phyloP scores from a whole-genome alignment of 1,140 invertebrate species.

The Bombyx mori region DNA sequence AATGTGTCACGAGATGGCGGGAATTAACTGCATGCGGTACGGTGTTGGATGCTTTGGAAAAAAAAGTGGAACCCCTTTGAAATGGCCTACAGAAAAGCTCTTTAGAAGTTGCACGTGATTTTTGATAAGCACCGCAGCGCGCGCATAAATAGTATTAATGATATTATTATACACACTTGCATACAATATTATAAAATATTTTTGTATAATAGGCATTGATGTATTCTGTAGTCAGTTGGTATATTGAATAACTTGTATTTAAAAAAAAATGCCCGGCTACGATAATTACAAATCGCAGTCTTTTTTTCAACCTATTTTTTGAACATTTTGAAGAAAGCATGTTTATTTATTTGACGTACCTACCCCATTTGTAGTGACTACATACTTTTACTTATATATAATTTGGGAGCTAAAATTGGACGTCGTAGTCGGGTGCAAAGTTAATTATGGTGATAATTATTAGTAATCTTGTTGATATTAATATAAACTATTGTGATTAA shows the following conservation, averaged over 20 bases:
- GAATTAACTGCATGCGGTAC: too few species aligned
- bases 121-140: conserved; percentile 38
- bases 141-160: conserved; percentile 35
- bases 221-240: conserved; percentile 62
- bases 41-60: too few species aligned
- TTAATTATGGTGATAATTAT: conserved; percentile 11
- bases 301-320: background rate
- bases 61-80: too few species aligned
- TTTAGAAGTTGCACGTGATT: too few species aligned
- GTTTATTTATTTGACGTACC: background rate
- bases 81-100: too few species aligned
- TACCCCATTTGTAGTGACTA: background rate
- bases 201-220: conserved; percentile 65
- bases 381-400: background rate
- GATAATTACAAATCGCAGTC: background rate
- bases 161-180: conserved; percentile 55
- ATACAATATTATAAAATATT: conserved; percentile 59
- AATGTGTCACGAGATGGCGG: too few species aligned
- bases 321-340: background rate
- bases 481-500: conserved; percentile 19
- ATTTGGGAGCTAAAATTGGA: background rate
- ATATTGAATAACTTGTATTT: conserved; percentile 38
- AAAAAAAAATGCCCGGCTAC: conserved; percentile 15
- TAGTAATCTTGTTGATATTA: conserved; percentile 7
- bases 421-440: conserved; percentile 5